Evolutionary conservation across 2,888 invertebrate genomes (phyloP), one percentile per base, ranked within the genome.

Genomic region (Arenicola marina): DNA sequence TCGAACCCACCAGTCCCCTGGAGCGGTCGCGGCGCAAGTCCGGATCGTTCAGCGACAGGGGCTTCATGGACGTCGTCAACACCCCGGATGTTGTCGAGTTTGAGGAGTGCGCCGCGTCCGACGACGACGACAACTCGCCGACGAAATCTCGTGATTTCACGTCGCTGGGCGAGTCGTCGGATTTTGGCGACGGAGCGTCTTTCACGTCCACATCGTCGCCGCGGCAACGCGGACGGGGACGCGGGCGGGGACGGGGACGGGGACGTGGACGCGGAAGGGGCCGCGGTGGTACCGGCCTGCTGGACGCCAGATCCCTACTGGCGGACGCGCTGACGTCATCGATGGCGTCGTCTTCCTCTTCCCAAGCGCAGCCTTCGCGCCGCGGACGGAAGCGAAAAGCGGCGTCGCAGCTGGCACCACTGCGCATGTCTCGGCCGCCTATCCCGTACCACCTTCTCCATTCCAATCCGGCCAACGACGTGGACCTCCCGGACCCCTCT

Each of bases 61-160:
- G 34, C 38, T 2, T 45, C 21, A 34, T 51, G 31, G 29, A 32
- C 18, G 29, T 62, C 34, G 57, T 62, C 0, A 43, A 51, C 48
- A 58, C 62, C 4, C 62, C 62, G 3, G 28, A 29, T n/a, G 62
- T 62, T 29, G 57, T 51, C 1, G 62, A 32, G 26, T 62, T 62
- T 38, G 60, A 62, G 43, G 57, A 57, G 51, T 58, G 56, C 24
- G 51, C n/a, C 11, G n/a, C n/a, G n/a, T n/a, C n/a, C n/a, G n/a
- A n/a, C n/a, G n/a, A n/a, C n/a, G n/a, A n/a, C n/a, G n/a, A n/a
- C n/a, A n/a, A n/a, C n/a, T n/a, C n/a, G n/a, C n/a, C n/a, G n/a
- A n/a, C n/a, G n/a, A n/a, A n/a, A n/a, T n/a, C n/a, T n/a, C n/a
- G n/a, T n/a, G n/a, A n/a, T n/a, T n/a, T n/a, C n/a, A 48, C 48